These are phyloP conservation scores for Poicephalus meyeri DNA, from an alignment of 2,113 vertebrate species.

Conservation along the genomic window DNA sequence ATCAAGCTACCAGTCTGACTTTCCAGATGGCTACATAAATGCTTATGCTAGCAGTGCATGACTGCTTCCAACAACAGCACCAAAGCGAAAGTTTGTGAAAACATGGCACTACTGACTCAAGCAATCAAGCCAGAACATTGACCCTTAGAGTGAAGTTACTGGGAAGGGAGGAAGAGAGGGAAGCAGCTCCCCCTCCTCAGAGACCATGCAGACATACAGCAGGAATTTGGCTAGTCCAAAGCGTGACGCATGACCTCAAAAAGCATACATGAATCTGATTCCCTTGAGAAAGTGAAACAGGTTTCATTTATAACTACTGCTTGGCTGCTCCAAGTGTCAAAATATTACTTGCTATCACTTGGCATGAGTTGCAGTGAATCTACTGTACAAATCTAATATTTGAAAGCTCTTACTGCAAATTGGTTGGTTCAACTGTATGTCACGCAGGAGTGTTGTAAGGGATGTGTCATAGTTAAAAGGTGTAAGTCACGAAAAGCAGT, in stretches of 20 bases:
- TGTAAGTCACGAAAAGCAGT: neutral
- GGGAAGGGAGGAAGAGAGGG: neutral
- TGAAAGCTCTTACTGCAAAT: neutral
- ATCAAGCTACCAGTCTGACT: neutral
- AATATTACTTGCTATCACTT: neutral
- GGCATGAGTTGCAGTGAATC: neutral
- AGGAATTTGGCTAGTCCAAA: neutral
- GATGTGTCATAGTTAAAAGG: neutral
- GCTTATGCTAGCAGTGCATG: accelerated
- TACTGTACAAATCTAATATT: neutral
- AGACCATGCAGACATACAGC: neutral
- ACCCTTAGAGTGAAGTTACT: neutral
- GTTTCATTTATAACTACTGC: neutral
- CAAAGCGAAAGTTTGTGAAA: neutral
- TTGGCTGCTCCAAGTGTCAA: neutral
- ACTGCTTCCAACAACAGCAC: neutral
- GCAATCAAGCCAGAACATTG: neutral
- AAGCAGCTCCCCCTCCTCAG: accelerated
- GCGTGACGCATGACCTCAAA: neutral
- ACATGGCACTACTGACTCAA: neutral
- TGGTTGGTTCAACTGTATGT: neutral
- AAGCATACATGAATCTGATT: neutral
- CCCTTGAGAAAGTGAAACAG: neutral
- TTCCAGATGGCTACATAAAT: neutral
- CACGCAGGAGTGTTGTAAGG: neutral